Evolutionary conservation across 1,140 invertebrate species (phyloP), one percentile per base, ranked within the genome.

Genomic region (Cydia pomonella): DNA sequence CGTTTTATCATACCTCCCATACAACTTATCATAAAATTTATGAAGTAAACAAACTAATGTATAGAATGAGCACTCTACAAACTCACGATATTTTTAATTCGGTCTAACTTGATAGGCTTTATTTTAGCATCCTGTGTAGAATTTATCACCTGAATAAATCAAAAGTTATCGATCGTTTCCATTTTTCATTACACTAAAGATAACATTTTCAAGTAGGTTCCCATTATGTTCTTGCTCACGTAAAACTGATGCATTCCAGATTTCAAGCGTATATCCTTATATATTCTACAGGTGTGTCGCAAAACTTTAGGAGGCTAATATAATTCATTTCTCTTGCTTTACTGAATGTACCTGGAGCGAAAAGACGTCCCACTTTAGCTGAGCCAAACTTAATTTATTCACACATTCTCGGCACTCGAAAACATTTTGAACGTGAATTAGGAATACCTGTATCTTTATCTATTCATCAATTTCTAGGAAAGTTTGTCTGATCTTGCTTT

Each of bases 321-420:
- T 69, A 69, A 69, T 69, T 29, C n/a, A 69, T 33, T 41, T 69
- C 64, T 69, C 64, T 69, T 69, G 64, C 64, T 69, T 38, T 38
- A 69, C 18, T 33, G 21, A 9, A 23, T 4, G 2, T 69, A 33
- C 25, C 12, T 69, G 64, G 29, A 69, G 64, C 64, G 23, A 13
- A 29, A 69, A 69, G 64, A 69, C 64, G 64, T 21, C 29, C 64
- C 64, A 38, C 7, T 69, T 69, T 69, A 38, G 16, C 23, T 69
- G 29, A 69, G 64, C 29, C 29, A 69, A 69, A 69, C 64, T 69
- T 69, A 69, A 69, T 69, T n/a, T 5, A 69, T 59, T 59, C 53
- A 23, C 53, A 59, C 21, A 23, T 21, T 53, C 53, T 23, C 7
- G 1, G 21, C n/a, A 21, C 6, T 12, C 2, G 21, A 59, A 23